Percentiles rank a stretch among this genome's conserved stretches.
phyloP scores from a whole-genome alignment of 2,888 invertebrate species.

The Dromius quadrimaculatus region DNA sequence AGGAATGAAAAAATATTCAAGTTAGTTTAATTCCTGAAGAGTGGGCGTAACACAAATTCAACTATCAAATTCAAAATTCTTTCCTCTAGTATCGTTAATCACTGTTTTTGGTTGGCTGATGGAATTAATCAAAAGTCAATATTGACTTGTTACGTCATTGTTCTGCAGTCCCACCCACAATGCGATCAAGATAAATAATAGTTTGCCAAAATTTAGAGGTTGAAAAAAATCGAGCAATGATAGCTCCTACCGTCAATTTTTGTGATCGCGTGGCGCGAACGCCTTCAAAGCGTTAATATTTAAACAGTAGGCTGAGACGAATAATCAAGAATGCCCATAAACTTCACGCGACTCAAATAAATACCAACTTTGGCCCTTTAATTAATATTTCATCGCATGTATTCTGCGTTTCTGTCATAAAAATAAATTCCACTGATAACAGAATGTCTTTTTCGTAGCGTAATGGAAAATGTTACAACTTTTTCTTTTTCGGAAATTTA shows the following conservation, averaged over 20 bases:
- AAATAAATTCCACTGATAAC: slow-evolving; percentile 26
- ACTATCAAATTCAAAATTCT: slow-evolving; percentile 20
- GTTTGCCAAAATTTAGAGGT: too few species aligned
- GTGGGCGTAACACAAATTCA: slow-evolving; percentile 26
- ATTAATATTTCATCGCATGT: slow-evolving; percentile 46
- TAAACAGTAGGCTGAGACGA: slow-evolving; percentile 41
- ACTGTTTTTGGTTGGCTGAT: too few species aligned
- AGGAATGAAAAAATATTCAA: background rate
- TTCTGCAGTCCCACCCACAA: too few species aligned
- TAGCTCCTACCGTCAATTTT: too few species aligned
- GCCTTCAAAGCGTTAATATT: slow-evolving; percentile 31
- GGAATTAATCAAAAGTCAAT: too few species aligned
- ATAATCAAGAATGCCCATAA: slow-evolving; percentile 43
- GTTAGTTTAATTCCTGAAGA: too few species aligned
- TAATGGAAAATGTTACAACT: slow-evolving; percentile 7
- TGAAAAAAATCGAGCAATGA: too few species aligned
- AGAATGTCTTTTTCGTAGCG: slow-evolving; percentile 36
- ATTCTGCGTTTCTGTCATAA: slow-evolving; percentile 36
- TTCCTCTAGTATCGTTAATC: slow-evolving; percentile 21
- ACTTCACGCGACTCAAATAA: slow-evolving; percentile 34
- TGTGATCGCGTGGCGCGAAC: slow-evolving; percentile 20
- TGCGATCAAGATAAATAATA: too few species aligned
- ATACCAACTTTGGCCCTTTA: slow-evolving; percentile 24
- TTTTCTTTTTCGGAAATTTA: slow-evolving; percentile 20
- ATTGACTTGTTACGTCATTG: too few species aligned